phyloP scores from a whole-genome alignment of 2,113 vertebrate genomes.

The Stegostoma tigrinum region DNA sequence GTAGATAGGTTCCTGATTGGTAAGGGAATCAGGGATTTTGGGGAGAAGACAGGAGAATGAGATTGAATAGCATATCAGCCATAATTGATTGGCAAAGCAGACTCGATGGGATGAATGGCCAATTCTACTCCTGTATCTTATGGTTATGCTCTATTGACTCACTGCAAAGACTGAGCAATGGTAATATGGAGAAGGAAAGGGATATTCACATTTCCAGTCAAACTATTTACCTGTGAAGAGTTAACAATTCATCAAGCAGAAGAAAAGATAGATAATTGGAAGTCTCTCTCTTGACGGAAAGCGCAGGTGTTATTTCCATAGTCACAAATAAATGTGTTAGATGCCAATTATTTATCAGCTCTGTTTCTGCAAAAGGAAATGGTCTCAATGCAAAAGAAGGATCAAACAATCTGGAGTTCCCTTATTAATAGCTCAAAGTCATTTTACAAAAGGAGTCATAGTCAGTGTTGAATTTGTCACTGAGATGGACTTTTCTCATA shows the following conservation, averaged over 20 bases:
- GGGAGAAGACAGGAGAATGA: too few species aligned
- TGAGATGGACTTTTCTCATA: not conserved
- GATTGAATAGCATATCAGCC: too few species aligned
- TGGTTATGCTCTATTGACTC: too few species aligned
- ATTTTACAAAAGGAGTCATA: not conserved
- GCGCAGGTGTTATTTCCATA: not conserved
- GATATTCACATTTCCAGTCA: not conserved
- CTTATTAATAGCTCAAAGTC: not conserved
- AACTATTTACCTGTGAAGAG: not conserved
- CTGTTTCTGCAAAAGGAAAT: not conserved
- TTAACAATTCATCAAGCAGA: not conserved
- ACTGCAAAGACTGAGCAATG: not conserved
- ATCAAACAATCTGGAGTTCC: not conserved
- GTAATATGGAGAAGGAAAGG: not conserved
- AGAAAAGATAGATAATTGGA: not conserved
- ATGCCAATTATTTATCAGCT: not conserved
- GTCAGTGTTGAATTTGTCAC: not conserved
- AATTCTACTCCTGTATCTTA: too few species aligned
- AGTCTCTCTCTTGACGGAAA: constrained; percentile 2
- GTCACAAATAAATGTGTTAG: not conserved
- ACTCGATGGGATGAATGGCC: too few species aligned
- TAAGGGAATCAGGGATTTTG: too few species aligned
- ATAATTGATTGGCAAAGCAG: too few species aligned
- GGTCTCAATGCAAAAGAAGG: not conserved
- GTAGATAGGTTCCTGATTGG: too few species aligned